These are phyloP conservation scores for Dynastes maya DNA, from an alignment of 2,888 invertebrate genomes.

Conservation along the genomic window DNA sequence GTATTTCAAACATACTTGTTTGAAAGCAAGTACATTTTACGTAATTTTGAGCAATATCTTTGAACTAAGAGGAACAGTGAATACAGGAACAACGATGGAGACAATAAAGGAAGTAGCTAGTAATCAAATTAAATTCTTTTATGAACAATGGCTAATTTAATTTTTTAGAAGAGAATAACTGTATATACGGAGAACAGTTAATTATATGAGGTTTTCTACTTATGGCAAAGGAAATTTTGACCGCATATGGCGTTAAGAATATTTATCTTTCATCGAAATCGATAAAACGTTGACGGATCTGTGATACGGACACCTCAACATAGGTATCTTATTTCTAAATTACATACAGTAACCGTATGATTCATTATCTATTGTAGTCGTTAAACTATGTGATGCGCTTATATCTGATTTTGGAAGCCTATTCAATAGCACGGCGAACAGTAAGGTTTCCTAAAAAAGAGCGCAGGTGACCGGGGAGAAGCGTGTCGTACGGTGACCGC, in stretches of 20 bases:
- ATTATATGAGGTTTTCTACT: background rate
- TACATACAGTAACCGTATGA: conserved; percentile 5
- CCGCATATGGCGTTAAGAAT: background rate
- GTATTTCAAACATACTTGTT: no score
- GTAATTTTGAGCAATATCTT: no score
- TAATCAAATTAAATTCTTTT: no score
- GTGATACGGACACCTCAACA: background rate
- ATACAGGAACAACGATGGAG: no score
- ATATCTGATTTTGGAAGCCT: conserved; percentile 38
- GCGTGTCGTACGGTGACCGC: conserved; percentile 46
- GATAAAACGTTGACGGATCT: background rate
- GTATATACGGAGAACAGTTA: background rate
- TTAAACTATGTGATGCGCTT: conserved; percentile 7
- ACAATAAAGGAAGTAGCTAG: no score
- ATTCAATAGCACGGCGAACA: conserved; percentile 12
- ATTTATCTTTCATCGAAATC: conserved; percentile 14
- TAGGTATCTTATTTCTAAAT: background rate
- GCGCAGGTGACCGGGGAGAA: conserved; percentile 42
- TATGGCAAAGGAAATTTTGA: background rate
- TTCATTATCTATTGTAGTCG: conserved; percentile 24
- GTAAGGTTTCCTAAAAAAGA: conserved; percentile 39
- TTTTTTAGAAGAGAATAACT: no score
- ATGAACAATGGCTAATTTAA: no score
- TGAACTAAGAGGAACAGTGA: no score
- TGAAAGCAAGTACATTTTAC: no score